phyloP scores from a whole-genome alignment of 2,113 vertebrate species.

The Istiophorus platypterus region DNA sequence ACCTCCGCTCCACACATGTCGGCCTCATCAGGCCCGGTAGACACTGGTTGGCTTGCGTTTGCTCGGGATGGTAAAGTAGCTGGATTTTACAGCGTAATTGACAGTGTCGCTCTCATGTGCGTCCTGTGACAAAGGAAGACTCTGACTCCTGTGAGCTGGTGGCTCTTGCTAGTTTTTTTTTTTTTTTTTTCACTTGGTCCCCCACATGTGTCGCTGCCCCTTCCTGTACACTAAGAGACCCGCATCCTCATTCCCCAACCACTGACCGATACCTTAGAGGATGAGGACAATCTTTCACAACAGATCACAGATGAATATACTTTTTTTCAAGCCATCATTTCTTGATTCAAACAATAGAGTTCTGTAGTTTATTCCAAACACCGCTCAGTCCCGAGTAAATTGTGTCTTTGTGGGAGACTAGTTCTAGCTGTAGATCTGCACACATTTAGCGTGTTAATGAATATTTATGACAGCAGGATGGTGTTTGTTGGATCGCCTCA shows the following conservation, averaged over 20 bases:
- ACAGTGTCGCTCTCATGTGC: not conserved
- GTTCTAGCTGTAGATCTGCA: not conserved
- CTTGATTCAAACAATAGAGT: not conserved
- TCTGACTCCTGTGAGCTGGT: slow-evolving; percentile 2
- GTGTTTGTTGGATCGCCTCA: not conserved
- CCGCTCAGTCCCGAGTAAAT: not conserved
- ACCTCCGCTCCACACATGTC: slow-evolving; percentile 50
- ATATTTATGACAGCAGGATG: not conserved
- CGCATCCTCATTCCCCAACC: not conserved
- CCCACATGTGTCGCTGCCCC: not conserved
- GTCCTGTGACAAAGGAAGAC: not conserved
- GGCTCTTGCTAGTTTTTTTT: not conserved
- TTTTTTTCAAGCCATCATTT: not conserved
- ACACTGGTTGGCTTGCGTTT: not conserved
- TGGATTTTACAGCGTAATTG: slow-evolving; percentile 13
- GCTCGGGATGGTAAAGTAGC: slow-evolving; percentile 6
- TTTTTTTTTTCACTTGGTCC: slow-evolving; percentile 1
- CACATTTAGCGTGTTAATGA: not conserved
- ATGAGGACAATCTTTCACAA: not conserved
- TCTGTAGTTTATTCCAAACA: not conserved
- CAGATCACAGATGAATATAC: no score
- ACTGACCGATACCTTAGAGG: not conserved
- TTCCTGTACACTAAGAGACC: not conserved
- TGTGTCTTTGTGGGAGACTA: not conserved
- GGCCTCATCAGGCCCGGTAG: slow-evolving; percentile 29